phyloP scores from a whole-genome alignment of 2,888 invertebrate genomes.

The Amaurobius ferox region DNA sequence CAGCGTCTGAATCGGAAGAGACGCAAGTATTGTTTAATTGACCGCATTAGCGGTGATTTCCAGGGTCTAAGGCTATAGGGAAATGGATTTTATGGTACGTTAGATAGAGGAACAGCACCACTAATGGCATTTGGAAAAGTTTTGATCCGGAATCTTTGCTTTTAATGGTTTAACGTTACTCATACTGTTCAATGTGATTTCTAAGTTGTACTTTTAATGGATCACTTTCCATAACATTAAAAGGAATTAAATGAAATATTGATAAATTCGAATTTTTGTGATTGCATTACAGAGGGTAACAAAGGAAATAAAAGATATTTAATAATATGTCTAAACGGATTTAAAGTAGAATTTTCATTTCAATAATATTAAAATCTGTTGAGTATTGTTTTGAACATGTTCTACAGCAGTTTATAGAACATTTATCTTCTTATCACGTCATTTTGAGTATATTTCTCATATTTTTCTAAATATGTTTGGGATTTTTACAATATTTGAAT shows the following conservation, averaged over 20 bases:
- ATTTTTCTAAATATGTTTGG: no score
- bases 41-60: background rate
- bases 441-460: no score
- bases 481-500: no score
- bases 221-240: background rate
- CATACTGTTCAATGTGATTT: background rate
- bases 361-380: no score
- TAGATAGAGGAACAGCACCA: background rate
- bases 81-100: slow-evolving; percentile 13
- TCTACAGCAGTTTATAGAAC: no score
- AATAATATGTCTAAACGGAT: no score
- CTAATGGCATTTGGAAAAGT: slow-evolving; percentile 14
- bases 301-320: no score
- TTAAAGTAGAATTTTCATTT: no score
- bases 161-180: background rate
- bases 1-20: background rate
- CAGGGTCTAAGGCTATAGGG: background rate
- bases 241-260: background rate
- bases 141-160: background rate
- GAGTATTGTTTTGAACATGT: no score
- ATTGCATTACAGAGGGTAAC: no score
- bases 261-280: background rate
- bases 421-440: no score
- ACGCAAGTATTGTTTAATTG: slow-evolving; percentile 5
- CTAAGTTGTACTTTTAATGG: background rate